Evolutionary conservation across 2,888 invertebrate genomes (phyloP), one percentile per base, ranked within the genome.

Genomic region (Exephanes ischioxanthus): DNA sequence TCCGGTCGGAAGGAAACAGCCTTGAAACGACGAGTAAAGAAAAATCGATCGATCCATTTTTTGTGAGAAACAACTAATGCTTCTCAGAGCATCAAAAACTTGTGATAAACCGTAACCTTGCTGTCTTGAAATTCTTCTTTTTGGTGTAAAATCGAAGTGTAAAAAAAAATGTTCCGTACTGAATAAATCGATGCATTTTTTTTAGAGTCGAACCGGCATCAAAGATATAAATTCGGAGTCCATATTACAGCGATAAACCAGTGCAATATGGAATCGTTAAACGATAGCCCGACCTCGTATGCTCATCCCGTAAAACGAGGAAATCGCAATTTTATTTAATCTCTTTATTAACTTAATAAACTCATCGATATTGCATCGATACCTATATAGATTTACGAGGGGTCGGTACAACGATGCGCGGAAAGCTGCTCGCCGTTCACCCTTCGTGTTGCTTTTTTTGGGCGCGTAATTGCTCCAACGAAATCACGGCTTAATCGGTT

Each of bases 341-440:
- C 37, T 61, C 73, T 68, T 82, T 77, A 82, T 82, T 77, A 77
- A 71, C 73, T 63, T 78, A 68, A 82, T 82, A 66, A 77, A 82
- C 63, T 41, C 37, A 82, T 76, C 71, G 66, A 71, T 77, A 76
- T 76, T 71, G 63, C 70, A 70, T 76, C 81, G 53, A 61, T 76
- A 41, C 53, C 2, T 26, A 41, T 51, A 51, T 11, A 53, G 37
- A 41, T 58, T 51, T 51, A 76, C 37, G 58, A 9, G 58, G 58
- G 41, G 41, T 14, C 73, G 41, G 61, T 63, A 33, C 30, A 30
- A 7, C 63, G 33, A 16, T n/a, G 63, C 16, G 33, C 33, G 53
- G 61, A 16, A 45, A 48, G 58, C 48, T 70, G 53, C 30, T 63
- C 7, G 1, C 45, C 63, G 63, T 63, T 63, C 16, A 30, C 63